Conservation (phyloP, 2,888 invertebrate genomes). For the Aphelenchoides bicaudatus region DNA sequence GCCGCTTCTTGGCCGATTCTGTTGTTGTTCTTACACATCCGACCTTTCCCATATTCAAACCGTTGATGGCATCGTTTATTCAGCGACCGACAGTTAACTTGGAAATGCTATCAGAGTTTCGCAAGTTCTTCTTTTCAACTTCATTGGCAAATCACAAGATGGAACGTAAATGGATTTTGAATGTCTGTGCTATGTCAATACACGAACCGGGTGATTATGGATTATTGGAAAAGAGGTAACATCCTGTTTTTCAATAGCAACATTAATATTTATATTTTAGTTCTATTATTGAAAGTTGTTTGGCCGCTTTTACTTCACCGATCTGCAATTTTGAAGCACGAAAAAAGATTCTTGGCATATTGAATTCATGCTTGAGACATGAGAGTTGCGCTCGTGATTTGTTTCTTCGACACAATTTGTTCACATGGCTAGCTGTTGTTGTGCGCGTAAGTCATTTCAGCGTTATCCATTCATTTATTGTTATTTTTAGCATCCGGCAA, state of each 20-base stretch:
- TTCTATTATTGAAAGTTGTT: not conserved
- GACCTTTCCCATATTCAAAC: not conserved
- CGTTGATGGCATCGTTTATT: not conserved
- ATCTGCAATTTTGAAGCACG: not conserved
- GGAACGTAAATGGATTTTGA: slow-evolving; percentile 6
- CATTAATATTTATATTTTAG: not conserved
- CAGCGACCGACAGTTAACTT: slow-evolving; percentile 1
- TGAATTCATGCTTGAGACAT: not conserved
- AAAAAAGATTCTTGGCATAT: not conserved
- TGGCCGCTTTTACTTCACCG: not conserved
- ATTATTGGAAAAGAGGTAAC: not conserved
- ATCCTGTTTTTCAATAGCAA: not conserved
- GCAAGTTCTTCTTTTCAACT: slow-evolving; percentile 6
- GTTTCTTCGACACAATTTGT: not conserved
- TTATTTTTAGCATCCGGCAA: slow-evolving; percentile 7
- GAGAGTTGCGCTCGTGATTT: not conserved
- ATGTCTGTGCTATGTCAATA: not conserved
- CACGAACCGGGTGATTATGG: slow-evolving; percentile 1
- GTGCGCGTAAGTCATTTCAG: slow-evolving; percentile 7
- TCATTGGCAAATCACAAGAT: not conserved
- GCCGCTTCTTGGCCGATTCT: not conserved
- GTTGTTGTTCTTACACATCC: not conserved
- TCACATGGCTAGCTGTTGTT: not conserved
- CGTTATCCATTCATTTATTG: not conserved
- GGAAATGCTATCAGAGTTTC: not conserved